Evolutionary conservation across 2,888 invertebrate genomes (phyloP).

Genomic region (Acronicta leporina): DNA sequence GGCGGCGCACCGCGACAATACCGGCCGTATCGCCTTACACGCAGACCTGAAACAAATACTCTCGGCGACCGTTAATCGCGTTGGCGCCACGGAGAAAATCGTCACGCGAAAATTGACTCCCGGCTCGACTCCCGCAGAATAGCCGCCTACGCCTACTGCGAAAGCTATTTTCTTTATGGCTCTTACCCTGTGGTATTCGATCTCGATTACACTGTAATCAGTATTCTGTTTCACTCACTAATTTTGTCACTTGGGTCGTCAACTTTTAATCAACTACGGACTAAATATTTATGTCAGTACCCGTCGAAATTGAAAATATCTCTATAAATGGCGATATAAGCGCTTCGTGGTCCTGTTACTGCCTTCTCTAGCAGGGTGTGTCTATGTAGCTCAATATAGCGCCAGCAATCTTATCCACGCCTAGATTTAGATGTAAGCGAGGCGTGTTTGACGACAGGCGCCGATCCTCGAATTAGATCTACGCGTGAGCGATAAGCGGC

Average conservation of each 20-base stretch:
- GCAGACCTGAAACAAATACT: slow-evolving; percentile 83
- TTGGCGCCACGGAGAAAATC: slow-evolving; percentile 82
- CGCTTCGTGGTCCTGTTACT: slow-evolving; percentile 8
- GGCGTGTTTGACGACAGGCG: slow-evolving; percentile 79
- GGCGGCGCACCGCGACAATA: slow-evolving; percentile 81
- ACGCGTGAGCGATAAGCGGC: slow-evolving; percentile 77
- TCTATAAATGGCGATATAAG: slow-evolving; percentile 16
- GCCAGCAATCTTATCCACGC: slow-evolving; percentile 68
- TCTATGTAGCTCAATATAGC: slow-evolving; percentile 62
- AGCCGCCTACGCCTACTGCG: slow-evolving; percentile 36
- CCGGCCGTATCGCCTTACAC: slow-evolving; percentile 83
- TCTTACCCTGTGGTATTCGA: slow-evolving; percentile 32
- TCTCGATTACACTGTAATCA: slow-evolving; percentile 41
- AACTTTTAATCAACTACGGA: slow-evolving; percentile 16
- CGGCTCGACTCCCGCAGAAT: slow-evolving; percentile 66
- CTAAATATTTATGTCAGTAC: slow-evolving; percentile 14
- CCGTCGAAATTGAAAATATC: slow-evolving; percentile 1
- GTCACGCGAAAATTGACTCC: slow-evolving; percentile 79
- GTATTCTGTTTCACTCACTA: slow-evolving; percentile 36
- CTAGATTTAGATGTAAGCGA: slow-evolving; percentile 76
- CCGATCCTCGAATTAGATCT: slow-evolving; percentile 83
- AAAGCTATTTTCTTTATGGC: slow-evolving; percentile 39
- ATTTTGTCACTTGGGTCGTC: slow-evolving; percentile 26
- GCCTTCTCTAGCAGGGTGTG: slow-evolving; percentile 57
- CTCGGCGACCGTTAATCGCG: slow-evolving; percentile 81